Evolutionary conservation across 2,888 invertebrate species (phyloP).

Genomic region (Drosophila meridionalis): DNA sequence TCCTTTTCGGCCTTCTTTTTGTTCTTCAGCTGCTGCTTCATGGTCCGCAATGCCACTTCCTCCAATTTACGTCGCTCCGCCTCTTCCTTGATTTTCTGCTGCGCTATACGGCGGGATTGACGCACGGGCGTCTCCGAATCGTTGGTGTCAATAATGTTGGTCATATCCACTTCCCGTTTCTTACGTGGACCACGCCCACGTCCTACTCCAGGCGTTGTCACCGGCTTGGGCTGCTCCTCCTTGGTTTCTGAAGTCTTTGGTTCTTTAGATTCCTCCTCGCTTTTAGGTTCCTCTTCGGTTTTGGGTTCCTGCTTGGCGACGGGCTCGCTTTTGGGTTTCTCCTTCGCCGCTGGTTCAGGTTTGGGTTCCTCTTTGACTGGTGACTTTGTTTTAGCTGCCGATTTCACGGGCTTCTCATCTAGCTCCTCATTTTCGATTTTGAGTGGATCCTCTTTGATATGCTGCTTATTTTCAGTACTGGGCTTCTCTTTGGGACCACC

Average conservation of each 20-base stretch:
- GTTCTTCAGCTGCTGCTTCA: conserved; percentile 88
- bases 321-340: conserved; percentile 7
- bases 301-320: conserved; percentile 23
- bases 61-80: conserved; percentile 91
- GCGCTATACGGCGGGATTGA: conserved; percentile 94
- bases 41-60: conserved; percentile 89
- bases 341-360: background rate
- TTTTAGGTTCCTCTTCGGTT: conserved; percentile 1
- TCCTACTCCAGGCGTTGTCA: conserved; percentile 33
- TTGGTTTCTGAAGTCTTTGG: conserved; percentile 32
- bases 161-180: conserved; percentile 83
- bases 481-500: conserved; percentile 56
- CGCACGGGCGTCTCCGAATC: conserved; percentile 87
- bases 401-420: conserved; percentile 7
- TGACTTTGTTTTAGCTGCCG: conserved; percentile 20
- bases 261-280: conserved; percentile 16
- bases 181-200: conserved; percentile 78
- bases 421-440: conserved; percentile 24
- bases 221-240: conserved; percentile 22
- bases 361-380: conserved; percentile 26
- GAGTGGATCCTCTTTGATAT: conserved; percentile 31
- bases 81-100: conserved; percentile 94
- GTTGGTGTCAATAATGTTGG: conserved; percentile 81
- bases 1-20: conserved; percentile 85
- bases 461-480: conserved; percentile 21